A percentile compares a stretch with the other conserved stretches of the same genome.
These are phyloP conservation scores for Gadus chalcogrammus DNA, from an alignment of 2,113 vertebrate species.

Conservation along the genomic window DNA sequence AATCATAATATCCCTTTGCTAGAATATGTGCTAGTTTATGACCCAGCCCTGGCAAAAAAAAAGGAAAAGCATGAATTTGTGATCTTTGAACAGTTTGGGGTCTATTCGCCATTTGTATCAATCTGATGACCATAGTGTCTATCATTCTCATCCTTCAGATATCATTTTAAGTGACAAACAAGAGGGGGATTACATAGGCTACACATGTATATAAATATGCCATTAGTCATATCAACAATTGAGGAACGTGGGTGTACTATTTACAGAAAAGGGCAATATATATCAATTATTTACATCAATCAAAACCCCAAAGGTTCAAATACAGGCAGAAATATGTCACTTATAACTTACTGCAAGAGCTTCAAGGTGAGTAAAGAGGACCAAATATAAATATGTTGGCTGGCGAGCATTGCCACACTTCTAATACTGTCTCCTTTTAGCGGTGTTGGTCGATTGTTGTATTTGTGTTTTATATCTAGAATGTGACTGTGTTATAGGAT, in stretches of 20 bases:
- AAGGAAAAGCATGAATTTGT: too few species aligned
- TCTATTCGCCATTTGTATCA: background rate
- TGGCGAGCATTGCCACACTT: too few species aligned
- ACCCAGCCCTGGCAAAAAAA: slow-evolving; percentile 16
- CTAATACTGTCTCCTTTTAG: too few species aligned
- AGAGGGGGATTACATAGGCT: slow-evolving; percentile 33
- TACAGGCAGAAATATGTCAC: slow-evolving; percentile 51
- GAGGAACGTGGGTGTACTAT: slow-evolving; percentile 73
- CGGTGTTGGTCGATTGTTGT: too few species aligned
- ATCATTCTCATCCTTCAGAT: slow-evolving; percentile 44
- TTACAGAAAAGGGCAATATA: slow-evolving; percentile 79
- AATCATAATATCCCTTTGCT: slow-evolving; percentile 1
- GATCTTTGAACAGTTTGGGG: slow-evolving; percentile 1
- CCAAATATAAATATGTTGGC: too few species aligned
- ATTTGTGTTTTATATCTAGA: too few species aligned
- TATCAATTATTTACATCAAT: slow-evolving; percentile 77
- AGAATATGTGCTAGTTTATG: background rate
- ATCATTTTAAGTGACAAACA: slow-evolving; percentile 69
- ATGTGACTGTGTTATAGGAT: too few species aligned
- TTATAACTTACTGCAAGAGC: slow-evolving; percentile 42
- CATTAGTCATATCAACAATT: slow-evolving; percentile 81
- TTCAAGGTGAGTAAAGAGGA: too few species aligned
- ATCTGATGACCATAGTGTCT: slow-evolving; percentile 17
- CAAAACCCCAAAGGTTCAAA: slow-evolving; percentile 62
- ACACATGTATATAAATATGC: slow-evolving; percentile 85